Evolutionary conservation across 2,888 invertebrate species (phyloP), one percentile per base, ranked within the genome.

Genomic region (Leptinotarsa juncta): DNA sequence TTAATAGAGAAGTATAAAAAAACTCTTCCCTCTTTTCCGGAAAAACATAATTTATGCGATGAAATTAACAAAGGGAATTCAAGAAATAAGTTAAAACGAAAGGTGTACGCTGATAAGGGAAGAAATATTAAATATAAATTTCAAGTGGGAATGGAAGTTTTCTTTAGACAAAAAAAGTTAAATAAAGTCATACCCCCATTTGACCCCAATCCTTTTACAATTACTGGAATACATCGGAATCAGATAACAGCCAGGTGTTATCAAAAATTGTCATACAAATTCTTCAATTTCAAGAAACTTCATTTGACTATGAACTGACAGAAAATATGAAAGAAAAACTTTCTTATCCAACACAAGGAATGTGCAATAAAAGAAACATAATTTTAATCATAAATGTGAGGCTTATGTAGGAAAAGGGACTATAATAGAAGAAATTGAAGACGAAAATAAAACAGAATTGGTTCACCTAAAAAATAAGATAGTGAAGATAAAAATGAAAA

Each of bases 151-250:
- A 49, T 48, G 16, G 26, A n/a, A 53, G 67, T 67, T 49, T 12
- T 67, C 5, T 67, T 23, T 26, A 67, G 50, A 50, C 67, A 67
- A n/a, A 42, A 48, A 49, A 16, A 32, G 26, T 2, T 23, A n/a
- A 51, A 50, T 20, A 67, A 67, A 53, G 3, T 67, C 14, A 67
- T 15, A 16, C n/a, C 67, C 4, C 50, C 67, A 67, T 67, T 42
- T 42, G 67, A 67, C 16, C 16, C 67, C 23, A 16, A 23, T n/a
- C 48, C 65, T 3, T 65, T 48, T 65, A 65, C n/a, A 14, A 42
- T 65, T 3, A 65, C 16, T n/a, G 48, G 18, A 5, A 32, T 65
- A 32, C 3, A 32, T 42, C 2, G 65, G n/a, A 65, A 32, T 32
- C 65, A 65, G 42, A 53, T 55, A 55, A 55, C 20, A 55, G 55